Evolutionary conservation across 1,140 invertebrate genomes (phyloP).

Genomic region (Araneus ventricosus): DNA sequence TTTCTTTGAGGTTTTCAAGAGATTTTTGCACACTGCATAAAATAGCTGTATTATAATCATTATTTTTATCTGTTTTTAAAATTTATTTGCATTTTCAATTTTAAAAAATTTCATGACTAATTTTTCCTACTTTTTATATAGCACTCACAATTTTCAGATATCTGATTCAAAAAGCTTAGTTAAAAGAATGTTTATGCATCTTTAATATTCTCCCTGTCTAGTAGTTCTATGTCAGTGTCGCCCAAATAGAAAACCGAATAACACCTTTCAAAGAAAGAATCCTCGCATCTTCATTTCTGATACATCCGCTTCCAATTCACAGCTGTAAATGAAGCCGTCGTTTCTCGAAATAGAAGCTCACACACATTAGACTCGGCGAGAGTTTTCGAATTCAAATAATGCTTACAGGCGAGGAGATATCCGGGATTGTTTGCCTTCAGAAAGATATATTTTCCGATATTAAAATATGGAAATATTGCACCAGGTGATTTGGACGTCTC

Average conservation of each 20-base stretch:
- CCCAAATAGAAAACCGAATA: background rate
- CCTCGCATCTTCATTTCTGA: background rate
- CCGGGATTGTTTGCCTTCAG: background rate
- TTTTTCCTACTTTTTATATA: too few relatives aligned
- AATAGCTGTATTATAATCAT: too few relatives aligned
- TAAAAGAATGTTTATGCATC: too few relatives aligned
- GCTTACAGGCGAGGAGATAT: background rate
- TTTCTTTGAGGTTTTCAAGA: too few relatives aligned
- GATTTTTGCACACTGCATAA: too few relatives aligned
- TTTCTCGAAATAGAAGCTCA: background rate
- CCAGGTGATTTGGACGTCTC: background rate
- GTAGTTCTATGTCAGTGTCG: background rate
- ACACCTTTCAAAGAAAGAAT: background rate
- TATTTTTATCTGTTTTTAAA: too few relatives aligned
- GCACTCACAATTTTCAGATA: too few relatives aligned
- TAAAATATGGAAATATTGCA: constrained; percentile 16
- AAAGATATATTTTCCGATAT: constrained; percentile 14
- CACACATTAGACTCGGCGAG: background rate
- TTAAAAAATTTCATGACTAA: too few relatives aligned
- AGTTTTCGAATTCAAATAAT: background rate
- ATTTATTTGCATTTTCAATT: too few relatives aligned
- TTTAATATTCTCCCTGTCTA: too few relatives aligned
- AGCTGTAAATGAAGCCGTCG: constrained; percentile 8
- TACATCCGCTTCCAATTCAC: background rate
- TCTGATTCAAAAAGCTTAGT: too few relatives aligned